A percentile compares a stretch with the other conserved stretches of the same genome.
Conservation (phyloP, 2,113 vertebrate genomes). For the Triplophysa rosa region DNA sequence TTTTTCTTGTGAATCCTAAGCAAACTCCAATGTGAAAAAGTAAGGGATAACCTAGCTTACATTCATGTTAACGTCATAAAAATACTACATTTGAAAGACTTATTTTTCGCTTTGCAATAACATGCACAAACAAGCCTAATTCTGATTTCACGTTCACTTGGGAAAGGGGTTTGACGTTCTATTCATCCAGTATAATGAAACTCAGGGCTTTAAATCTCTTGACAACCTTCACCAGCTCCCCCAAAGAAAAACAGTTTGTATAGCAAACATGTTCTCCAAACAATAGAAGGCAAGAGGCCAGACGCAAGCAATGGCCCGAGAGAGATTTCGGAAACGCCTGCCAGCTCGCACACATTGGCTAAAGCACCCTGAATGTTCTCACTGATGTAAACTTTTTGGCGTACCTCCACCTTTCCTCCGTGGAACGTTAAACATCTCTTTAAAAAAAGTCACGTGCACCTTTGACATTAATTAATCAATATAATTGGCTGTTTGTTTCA, state of each 20-base stretch:
- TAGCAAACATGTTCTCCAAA: slow-evolving; percentile 39
- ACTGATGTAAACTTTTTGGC: slow-evolving; percentile 20
- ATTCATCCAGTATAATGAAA: background rate
- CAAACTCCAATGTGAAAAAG: too few relatives aligned
- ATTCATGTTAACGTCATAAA: too few relatives aligned
- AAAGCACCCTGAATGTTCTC: slow-evolving; percentile 18
- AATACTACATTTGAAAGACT: too few relatives aligned
- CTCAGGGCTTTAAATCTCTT: background rate
- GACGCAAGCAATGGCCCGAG: slow-evolving; percentile 3
- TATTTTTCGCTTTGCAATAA: background rate
- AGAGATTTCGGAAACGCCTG: slow-evolving; percentile 34
- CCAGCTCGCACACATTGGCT: slow-evolving; percentile 36
- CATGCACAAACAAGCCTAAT: background rate
- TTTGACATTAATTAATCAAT: slow-evolving; percentile 10
- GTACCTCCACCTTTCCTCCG: background rate
- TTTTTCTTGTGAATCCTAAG: too few relatives aligned
- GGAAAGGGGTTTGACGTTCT: background rate
- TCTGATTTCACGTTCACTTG: background rate
- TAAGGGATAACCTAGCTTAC: too few relatives aligned
- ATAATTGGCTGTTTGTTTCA: background rate
- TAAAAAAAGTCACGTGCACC: background rate
- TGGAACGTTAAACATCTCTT: background rate
- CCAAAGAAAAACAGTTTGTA: slow-evolving; percentile 12
- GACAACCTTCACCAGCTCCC: background rate
- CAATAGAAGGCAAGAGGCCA: slow-evolving; percentile 39